Evolutionary conservation across 2,888 invertebrate genomes (phyloP), one percentile per base, ranked within the genome.

Genomic region (Byasa hedistus): DNA sequence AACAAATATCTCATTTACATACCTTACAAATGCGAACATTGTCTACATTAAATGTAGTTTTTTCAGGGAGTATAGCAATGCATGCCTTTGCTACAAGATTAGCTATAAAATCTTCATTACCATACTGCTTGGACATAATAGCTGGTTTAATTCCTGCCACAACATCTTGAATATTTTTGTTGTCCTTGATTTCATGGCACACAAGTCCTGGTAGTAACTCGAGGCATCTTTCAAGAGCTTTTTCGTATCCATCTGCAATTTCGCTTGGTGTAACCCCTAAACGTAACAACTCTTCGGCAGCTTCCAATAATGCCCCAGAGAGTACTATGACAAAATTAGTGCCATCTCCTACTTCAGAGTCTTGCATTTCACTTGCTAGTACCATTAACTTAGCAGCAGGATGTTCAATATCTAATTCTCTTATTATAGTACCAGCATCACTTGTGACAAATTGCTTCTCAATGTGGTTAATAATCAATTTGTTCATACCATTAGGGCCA

Each of bases 401-500:
- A 88, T 99, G 99, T 84, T 99, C 98, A 32, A 99, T 96, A 92
- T 99, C 98, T 56, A 99, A 87, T 84, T 99, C 98, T 71, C 96
- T 94, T 75, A 99, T 96, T 70, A 99, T 99, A 0, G 99, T 99
- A 0, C 98, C 99, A 24, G 99, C 99, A 93, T 99, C 99, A 84
- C 98, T 99, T 1, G 99, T 99, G 4, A 99, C 97, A 91, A 99
- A 99, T 75, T 99, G 95, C 82, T 99, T 99, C 80, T 99, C 99
- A 73, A 99, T 94, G 84, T 99, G 99, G 89, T 99, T 99, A 68
- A 99, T 99, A 24, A 99, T 96, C 97, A 99, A 99, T 93, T 99
- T 99, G 88, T 99, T 99, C 97, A 96, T 96, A 75, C 99, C 99
- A 92, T 98, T 98, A 12, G 99, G 99, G 0, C 99, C 99, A 86